A percentile compares a stretch with the other conserved stretches of the same genome.
Conservation (phyloP, 1,140 invertebrate species). For the Papilio machaon region DNA sequence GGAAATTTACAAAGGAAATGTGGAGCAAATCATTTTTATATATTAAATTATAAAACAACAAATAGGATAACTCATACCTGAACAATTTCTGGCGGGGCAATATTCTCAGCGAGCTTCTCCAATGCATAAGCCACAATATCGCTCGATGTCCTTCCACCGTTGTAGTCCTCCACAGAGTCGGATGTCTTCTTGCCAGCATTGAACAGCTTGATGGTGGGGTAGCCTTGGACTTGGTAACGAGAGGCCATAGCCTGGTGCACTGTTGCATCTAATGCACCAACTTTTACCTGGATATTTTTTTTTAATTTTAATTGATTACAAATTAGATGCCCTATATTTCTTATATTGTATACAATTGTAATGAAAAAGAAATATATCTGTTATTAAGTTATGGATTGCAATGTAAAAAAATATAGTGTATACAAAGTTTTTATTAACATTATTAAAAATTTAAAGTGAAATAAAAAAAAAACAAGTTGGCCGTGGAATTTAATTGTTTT, state of each 20-base stretch:
- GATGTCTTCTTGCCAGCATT: constrained; percentile 89
- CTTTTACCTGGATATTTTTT: constrained; percentile 85
- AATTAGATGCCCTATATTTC: no score
- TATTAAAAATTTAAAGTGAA: neutral
- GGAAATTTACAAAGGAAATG: no score
- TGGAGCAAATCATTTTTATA: no score
- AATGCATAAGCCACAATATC: constrained; percentile 97
- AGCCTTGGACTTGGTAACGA: constrained; percentile 93
- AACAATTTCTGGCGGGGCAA: constrained; percentile 94
- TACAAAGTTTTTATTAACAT: neutral
- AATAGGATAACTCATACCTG: constrained; percentile 82
- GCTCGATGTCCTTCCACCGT: constrained; percentile 93
- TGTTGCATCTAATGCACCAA: constrained; percentile 98
- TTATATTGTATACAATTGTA: no score
- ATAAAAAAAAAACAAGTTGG: neutral
- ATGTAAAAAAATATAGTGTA: neutral
- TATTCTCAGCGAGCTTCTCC: constrained; percentile 92
- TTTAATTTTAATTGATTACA: neutral
- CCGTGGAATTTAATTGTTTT: neutral
- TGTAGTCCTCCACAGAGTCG: constrained; percentile 89
- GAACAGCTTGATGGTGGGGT: constrained; percentile 99
- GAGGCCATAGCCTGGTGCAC: constrained; percentile 91
- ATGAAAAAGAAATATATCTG: no score
- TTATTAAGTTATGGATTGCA: no score
- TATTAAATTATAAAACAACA: neutral